A percentile compares a stretch with the other conserved stretches of the same genome.
These are phyloP conservation scores for Varanus komodoensis DNA, from an alignment of 2,113 vertebrate species.

Conservation along the genomic window DNA sequence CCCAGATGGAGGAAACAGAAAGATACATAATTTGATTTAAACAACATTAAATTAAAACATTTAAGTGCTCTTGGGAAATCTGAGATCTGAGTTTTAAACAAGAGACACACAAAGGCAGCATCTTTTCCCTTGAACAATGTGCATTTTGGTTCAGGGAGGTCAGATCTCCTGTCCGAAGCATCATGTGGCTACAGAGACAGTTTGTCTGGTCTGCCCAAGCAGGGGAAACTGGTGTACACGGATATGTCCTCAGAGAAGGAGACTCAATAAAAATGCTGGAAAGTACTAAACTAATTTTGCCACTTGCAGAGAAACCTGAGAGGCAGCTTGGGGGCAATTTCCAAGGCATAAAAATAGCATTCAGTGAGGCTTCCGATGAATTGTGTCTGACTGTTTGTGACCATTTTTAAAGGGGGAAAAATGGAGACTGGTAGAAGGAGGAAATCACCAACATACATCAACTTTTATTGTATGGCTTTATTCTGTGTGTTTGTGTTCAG, in stretches of 20 bases:
- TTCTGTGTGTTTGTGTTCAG: not conserved
- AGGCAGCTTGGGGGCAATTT: slow-evolving; percentile 42
- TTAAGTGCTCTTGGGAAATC: not conserved
- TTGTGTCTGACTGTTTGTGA: slow-evolving; percentile 4
- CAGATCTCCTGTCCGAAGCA: not conserved
- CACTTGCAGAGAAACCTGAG: slow-evolving; percentile 54
- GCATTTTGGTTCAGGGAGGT: not conserved
- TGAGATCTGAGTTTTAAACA: not conserved
- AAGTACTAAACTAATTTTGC: slow-evolving; percentile 35
- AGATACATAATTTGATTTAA: slow-evolving; percentile 11
- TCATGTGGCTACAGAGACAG: slow-evolving; percentile 35
- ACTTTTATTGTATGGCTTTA: slow-evolving; percentile 10
- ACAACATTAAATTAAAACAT: slow-evolving; percentile 12
- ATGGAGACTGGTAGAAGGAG: not conserved
- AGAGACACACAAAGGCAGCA: not conserved
- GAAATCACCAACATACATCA: not conserved
- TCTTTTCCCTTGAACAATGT: not conserved
- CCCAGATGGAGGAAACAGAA: slow-evolving; percentile 20
- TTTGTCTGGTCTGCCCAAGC: slow-evolving; percentile 41
- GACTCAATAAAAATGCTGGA: not conserved
- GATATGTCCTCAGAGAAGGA: slow-evolving; percentile 25
- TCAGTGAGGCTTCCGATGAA: not conserved
- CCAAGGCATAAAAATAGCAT: slow-evolving; percentile 51
- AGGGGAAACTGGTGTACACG: slow-evolving; percentile 23
- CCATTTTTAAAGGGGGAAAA: not conserved